Percentiles rank a stretch among this genome's conserved stretches.
Evolutionary conservation across 2,113 vertebrate species (phyloP).

Genomic region (Hystrix brachyura): DNA sequence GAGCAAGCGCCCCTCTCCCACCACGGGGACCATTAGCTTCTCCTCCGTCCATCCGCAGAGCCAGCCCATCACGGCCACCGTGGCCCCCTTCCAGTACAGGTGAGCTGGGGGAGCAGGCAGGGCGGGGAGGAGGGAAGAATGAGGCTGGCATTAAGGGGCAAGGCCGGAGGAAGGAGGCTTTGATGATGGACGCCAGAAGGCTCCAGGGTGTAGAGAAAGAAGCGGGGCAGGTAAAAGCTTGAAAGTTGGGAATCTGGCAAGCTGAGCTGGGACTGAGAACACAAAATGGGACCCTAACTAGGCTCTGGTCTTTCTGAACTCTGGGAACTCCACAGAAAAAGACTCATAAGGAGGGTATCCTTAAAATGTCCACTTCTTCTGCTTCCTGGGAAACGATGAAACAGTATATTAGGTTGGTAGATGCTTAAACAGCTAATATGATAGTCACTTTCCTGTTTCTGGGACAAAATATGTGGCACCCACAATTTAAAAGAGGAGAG

Average conservation of each 20-base stretch:
- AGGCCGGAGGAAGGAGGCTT: not conserved
- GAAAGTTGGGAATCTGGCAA: not conserved
- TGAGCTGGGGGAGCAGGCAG: slow-evolving; percentile 63
- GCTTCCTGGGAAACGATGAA: not conserved
- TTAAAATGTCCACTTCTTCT: not conserved
- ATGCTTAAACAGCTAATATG: not conserved
- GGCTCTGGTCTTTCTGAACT: not conserved
- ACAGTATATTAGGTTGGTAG: not conserved
- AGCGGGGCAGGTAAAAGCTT: not conserved
- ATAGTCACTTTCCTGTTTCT: not conserved
- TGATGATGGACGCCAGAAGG: not conserved
- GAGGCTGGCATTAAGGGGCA: not conserved
- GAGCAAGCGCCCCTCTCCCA: not conserved
- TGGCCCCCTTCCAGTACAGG: slow-evolving; percentile 90
- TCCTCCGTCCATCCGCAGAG: slow-evolving; percentile 74
- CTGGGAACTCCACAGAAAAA: not conserved
- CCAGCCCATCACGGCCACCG: slow-evolving; percentile 86
- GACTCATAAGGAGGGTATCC: not conserved
- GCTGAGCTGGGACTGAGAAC: not conserved
- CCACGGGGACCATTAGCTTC: slow-evolving; percentile 83
- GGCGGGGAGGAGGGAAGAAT: too few species aligned
- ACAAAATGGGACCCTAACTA: fast-evolving
- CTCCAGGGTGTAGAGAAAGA: too few species aligned
- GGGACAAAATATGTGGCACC: not conserved
- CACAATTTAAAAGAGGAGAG: not conserved